A percentile compares a stretch with the other conserved stretches of the same genome.
These are phyloP conservation scores for Zoanthus sociatus DNA, from an alignment of 92 coral and sea anemone species.

Conservation along the genomic window DNA sequence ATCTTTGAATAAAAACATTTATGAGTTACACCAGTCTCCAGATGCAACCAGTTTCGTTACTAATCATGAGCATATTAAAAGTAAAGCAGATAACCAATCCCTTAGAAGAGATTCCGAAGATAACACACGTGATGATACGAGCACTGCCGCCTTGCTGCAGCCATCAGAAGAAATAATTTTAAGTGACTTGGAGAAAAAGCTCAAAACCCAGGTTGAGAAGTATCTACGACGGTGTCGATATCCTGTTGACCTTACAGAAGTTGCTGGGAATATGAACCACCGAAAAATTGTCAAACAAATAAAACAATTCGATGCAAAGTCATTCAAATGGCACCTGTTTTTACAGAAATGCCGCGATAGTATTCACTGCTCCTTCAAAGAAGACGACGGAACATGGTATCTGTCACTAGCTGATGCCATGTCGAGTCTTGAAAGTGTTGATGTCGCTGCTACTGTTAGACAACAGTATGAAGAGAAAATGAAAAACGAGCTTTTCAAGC, in stretches of 20 bases:
- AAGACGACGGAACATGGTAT: no score
- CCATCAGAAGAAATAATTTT: not conserved
- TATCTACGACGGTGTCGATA: not conserved
- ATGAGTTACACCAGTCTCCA: no score
- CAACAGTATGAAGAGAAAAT: not conserved
- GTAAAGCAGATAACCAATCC: not conserved
- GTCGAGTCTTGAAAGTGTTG: no score
- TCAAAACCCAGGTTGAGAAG: not conserved
- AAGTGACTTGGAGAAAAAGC: conserved; percentile 13
- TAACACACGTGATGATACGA: not conserved
- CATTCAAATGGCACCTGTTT: conserved; percentile 16
- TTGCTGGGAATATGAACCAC: not conserved
- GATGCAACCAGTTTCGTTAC: no score
- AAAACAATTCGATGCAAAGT: not conserved
- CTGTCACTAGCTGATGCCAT: not conserved
- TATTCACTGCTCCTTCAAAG: no score
- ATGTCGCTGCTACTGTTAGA: no score
- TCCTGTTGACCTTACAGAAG: not conserved
- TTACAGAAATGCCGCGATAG: not conserved
- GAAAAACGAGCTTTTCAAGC: no score
- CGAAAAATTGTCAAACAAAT: not conserved
- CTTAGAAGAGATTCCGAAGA: not conserved
- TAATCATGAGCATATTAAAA: no score
- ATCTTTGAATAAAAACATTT: not conserved
- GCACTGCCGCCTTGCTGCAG: not conserved